Evolutionary conservation across 2,797 vertebrate species (phyloP), one percentile per base, ranked within the genome.

Genomic region (Channallabes apus): DNA sequence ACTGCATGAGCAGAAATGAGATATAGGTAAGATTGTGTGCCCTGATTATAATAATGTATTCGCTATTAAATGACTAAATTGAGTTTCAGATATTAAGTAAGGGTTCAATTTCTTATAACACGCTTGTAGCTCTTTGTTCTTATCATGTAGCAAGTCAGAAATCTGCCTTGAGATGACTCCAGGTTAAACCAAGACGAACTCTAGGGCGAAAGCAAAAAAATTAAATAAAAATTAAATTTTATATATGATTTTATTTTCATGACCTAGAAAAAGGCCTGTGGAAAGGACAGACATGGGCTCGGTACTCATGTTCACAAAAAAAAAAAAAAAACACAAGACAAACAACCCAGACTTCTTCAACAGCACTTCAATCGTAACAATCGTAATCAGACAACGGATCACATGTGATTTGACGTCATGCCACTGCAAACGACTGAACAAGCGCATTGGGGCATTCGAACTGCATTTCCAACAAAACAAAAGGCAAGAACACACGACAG

Each of bases 391-490:
- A 69, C 0, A 38, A 12, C 8, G 24, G 9, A 64, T 81, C 82
- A 69, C 29, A 35, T 62, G 15, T 32, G 76, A 61, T 38, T 59
- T 12, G 8, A 87, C 56, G 71, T n/a, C 62, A 80, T 83, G 82
- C 86, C 73, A 71, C 67, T 41, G 35, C 85, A 85, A 62, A 68
- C 72, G 78, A 87, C 78, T 67, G 51, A 76, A 85, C 73, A 89
- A 76, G 73, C 62, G 35, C 76, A 88, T 46, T 75, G 79, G 59
- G 69, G 77, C 29, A 80, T 54, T 80, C n/a, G 12, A 85, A 83
- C 75, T 88, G 92, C 89, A 68, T 83, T 87, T 91, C 92, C 88
- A 90, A 94, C 91, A 94, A 93, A 90, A 93, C 91, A 91, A 91
- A 87, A 92, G 90, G 90, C 90, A 93, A 91, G 82, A 90, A 82